A percentile compares a stretch with the other conserved stretches of the same genome.
These are phyloP conservation scores for Rousettus leschenaultii DNA, from an alignment of 2,113 vertebrate species.

Conservation along the genomic window DNA sequence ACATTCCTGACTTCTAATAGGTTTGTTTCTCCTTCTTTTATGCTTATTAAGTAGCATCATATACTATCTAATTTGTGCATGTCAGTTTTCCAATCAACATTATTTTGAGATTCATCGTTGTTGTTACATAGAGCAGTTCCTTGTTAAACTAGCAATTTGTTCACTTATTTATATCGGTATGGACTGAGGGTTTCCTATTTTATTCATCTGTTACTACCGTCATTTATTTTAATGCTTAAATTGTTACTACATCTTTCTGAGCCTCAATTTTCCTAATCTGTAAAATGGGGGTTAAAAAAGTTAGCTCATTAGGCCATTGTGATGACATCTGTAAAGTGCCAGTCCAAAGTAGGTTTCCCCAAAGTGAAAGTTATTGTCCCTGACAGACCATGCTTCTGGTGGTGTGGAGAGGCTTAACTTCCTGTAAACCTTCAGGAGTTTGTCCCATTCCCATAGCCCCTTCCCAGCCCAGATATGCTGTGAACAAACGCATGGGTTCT, in stretches of 20 bases:
- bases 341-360: not conserved
- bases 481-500: not conserved
- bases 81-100: not conserved
- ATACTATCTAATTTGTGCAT: not conserved
- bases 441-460: rapidly evolving
- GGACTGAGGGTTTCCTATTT: not conserved
- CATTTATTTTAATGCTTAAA: not conserved
- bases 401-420: not conserved
- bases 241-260: not conserved
- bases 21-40: not conserved
- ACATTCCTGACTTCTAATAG: not conserved
- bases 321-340: not conserved
- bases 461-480: rapidly evolving
- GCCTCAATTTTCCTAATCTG: not conserved
- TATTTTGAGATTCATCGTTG: not conserved
- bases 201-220: not conserved
- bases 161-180: not conserved
- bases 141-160: not conserved
- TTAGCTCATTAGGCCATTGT: not conserved
- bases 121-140: not conserved
- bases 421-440: not conserved
- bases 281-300: not conserved
- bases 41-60: not conserved
- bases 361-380: not conserved
- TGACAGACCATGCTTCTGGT: not conserved